Evolutionary conservation across 2,888 invertebrate species (phyloP).

Genomic region (Drosophila macrospina): DNA sequence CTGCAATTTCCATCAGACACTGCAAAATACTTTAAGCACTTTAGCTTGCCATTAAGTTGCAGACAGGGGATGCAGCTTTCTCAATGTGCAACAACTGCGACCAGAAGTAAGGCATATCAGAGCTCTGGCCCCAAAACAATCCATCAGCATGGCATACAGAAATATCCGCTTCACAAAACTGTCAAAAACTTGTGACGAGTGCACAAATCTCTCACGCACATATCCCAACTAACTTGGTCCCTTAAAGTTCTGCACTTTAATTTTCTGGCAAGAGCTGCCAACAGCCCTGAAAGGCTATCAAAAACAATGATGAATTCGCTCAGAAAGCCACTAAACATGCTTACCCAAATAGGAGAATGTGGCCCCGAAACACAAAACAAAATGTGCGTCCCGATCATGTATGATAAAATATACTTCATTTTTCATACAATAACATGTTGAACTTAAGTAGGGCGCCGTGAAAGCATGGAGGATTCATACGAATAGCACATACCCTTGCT

Average conservation of each 20-base stretch:
- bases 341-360: slow-evolving; percentile 49
- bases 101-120: slow-evolving; percentile 27
- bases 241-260: slow-evolving; percentile 53
- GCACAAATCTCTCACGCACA: slow-evolving; percentile 49
- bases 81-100: slow-evolving; percentile 43
- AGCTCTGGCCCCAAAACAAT: slow-evolving; percentile 55
- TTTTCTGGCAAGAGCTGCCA: slow-evolving; percentile 9
- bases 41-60: slow-evolving; percentile 42
- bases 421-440: slow-evolving; percentile 61
- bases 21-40: slow-evolving; percentile 68
- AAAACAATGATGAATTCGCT: slow-evolving; percentile 65
- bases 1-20: slow-evolving; percentile 46
- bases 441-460: slow-evolving; percentile 32
- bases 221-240: slow-evolving; percentile 7
- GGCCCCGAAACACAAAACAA: slow-evolving; percentile 47
- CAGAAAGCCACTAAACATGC: slow-evolving; percentile 63
- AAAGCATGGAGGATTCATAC: slow-evolving; percentile 16
- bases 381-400: slow-evolving; percentile 46
- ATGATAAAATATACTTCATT: slow-evolving; percentile 69
- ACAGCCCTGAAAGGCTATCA: slow-evolving; percentile 4
- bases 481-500: neutral
- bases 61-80: slow-evolving; percentile 1
- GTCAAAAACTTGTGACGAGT: slow-evolving; percentile 64
- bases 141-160: slow-evolving; percentile 57
- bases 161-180: slow-evolving; percentile 54